These are phyloP conservation scores for Symphodus melops DNA, from an alignment of 2,113 vertebrate genomes.

Conservation along the genomic window DNA sequence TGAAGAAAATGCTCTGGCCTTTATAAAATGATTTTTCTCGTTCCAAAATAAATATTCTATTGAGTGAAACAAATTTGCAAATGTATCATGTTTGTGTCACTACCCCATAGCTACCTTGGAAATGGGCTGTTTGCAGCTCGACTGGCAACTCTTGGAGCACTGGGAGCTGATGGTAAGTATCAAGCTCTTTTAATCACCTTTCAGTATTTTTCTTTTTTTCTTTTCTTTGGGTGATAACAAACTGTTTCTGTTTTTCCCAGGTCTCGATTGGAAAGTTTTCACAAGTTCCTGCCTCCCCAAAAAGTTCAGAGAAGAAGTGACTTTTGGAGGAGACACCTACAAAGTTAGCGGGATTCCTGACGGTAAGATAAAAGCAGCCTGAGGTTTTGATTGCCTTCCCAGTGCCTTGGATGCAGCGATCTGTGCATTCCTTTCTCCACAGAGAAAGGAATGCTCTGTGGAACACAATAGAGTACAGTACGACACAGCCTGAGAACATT, in stretches of 20 bases:
- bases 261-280: slow-evolving; percentile 84
- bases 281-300: slow-evolving; percentile 94
- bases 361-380: slow-evolving; percentile 83
- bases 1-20: not conserved
- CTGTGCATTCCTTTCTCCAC: slow-evolving; percentile 55
- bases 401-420: slow-evolving; percentile 41
- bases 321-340: slow-evolving; percentile 92
- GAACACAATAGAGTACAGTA: slow-evolving; percentile 65
- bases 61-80: not conserved
- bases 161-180: slow-evolving; percentile 88
- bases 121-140: slow-evolving; percentile 94
- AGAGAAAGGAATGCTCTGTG: not conserved
- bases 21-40: not conserved
- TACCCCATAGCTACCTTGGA: slow-evolving; percentile 90
- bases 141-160: slow-evolving; percentile 91
- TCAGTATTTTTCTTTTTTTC: slow-evolving; percentile 4
- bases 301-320: slow-evolving; percentile 91
- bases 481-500: slow-evolving; percentile 65
- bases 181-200: not conserved
- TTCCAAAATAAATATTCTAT: too few species aligned
- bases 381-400: slow-evolving; percentile 67
- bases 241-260: slow-evolving; percentile 53
- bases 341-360: slow-evolving; percentile 92
- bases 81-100: slow-evolving; percentile 20
- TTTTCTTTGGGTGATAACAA: not conserved